Percentiles rank a stretch among this genome's conserved stretches.
phyloP scores from a whole-genome alignment of 2,797 vertebrate species.

The Artibeus jamaicensis region DNA sequence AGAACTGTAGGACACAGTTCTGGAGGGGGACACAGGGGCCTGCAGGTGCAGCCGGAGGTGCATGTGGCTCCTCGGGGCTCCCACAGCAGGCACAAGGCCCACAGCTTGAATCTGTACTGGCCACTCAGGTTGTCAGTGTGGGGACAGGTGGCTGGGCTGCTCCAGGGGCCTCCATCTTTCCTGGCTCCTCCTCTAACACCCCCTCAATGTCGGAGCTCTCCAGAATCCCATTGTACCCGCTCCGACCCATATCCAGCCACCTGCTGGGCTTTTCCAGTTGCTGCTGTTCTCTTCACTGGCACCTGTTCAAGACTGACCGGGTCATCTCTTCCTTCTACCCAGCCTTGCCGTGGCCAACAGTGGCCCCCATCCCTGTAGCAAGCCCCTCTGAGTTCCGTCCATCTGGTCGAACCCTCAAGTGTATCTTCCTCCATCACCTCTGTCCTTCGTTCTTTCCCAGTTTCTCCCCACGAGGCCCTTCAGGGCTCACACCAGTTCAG shows the following conservation, averaged over 20 bases:
- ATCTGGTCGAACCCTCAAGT: not conserved
- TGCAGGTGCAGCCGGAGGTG: not conserved
- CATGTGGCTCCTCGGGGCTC: not conserved
- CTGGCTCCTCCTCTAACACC: not conserved
- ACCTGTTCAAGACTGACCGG: not conserved
- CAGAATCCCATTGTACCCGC: not conserved
- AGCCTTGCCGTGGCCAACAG: not conserved
- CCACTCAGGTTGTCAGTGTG: not conserved
- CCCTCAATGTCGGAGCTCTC: not conserved
- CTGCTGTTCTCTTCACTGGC: rapidly evolving
- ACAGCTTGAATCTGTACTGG: not conserved
- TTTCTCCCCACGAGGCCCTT: not conserved
- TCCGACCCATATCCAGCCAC: not conserved
- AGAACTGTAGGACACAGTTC: not conserved
- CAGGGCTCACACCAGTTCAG: not conserved
- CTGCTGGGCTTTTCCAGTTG: not conserved
- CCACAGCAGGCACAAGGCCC: not conserved
- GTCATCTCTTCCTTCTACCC: not conserved
- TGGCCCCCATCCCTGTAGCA: not conserved
- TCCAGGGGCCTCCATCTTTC: not conserved
- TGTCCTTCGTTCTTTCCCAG: not conserved
- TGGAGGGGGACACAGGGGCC: not conserved
- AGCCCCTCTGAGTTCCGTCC: not conserved
- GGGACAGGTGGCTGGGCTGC: not conserved
- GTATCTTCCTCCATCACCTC: not conserved